Base-by-base conservation (phyloP, 2,888 invertebrate species). In the Drosophila nigricruria region DNA sequence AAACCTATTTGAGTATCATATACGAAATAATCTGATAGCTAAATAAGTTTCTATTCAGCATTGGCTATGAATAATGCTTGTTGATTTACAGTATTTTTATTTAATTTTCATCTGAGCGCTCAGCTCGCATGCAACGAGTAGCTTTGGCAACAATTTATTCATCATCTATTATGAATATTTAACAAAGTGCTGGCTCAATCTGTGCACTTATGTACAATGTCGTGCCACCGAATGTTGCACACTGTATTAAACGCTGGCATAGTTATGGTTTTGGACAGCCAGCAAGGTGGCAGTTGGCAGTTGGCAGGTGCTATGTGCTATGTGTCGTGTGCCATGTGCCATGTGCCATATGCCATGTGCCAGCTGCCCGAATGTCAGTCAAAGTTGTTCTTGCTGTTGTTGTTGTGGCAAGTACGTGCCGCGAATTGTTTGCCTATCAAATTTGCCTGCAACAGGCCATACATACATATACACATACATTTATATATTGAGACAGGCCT, bases 371-470 rank as follows among this genome's bases (percentile, higher is more conserved):
- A 70, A 62, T 52, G 77, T 63, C 80, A 67, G 66, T 79, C 63
- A 63, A 63, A 43, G 61, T 60, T 30, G 25, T n/a, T 61, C 63
- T 42, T 56, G 49, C 10, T 34, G 57, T 64, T 57, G 57, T 64
- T 57, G 45, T 63, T 82, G 70, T 10, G 16, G 18, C 25, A 3
- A 25, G 32, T 82, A 88, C 83, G 83, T 83, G 83, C 88, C 76
- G 70, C 80, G 80, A 67, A 78, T 88, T 88, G 83, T 85, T 79
- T 84, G 82, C 60, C 68, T 72, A 81, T 66, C 67, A 74, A 77
- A 81, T 86, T 81, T 71, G 63, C 59, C 64, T 73, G 87, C 79
- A 81, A 78, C 83, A 76, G 82, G 66, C 74, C 47, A 23, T 1
- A 34, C 12, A 36, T 10, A 45, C 5, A 20, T 25, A 38, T 10